Conservation (phyloP, 2,797 vertebrate species). For the Pygocentrus nattereri region DNA sequence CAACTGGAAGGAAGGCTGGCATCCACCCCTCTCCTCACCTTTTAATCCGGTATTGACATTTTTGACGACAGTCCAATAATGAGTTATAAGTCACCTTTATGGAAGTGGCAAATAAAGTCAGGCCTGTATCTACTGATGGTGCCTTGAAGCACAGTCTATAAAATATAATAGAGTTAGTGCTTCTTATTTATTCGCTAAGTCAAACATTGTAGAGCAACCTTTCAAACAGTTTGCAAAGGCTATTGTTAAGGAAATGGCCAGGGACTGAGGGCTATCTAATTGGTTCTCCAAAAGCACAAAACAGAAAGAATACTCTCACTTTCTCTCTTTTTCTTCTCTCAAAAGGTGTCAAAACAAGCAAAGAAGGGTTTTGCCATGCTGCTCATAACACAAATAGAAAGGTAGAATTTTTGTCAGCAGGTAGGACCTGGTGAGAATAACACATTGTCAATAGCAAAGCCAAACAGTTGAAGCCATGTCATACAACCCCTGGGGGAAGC, state of each 20-base stretch:
- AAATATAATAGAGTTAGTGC: constrained; percentile 74
- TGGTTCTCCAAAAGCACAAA: constrained; percentile 16
- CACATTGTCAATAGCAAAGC: not conserved
- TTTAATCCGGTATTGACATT: constrained; percentile 82
- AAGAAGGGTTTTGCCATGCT: not conserved
- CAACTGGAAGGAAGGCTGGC: constrained; percentile 79
- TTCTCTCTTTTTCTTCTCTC: not conserved
- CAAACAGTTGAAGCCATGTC: constrained; percentile 8
- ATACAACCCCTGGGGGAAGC: not conserved
- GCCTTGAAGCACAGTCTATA: constrained; percentile 68
- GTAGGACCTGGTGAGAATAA: constrained; percentile 8
- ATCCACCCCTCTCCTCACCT: constrained; percentile 68
- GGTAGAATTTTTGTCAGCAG: not conserved
- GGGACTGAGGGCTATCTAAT: constrained; percentile 27
- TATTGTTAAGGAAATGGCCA: constrained; percentile 51
- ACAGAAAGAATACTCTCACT: not conserved
- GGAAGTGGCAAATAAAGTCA: constrained; percentile 74
- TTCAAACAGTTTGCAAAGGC: constrained; percentile 63
- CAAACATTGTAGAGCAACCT: constrained; percentile 43
- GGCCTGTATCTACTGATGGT: constrained; percentile 72
- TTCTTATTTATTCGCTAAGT: constrained; percentile 60
- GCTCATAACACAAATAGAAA: constrained; percentile 1
- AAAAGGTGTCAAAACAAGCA: not conserved
- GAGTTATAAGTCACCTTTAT: constrained; percentile 81
- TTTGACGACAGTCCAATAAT: constrained; percentile 73